These are phyloP conservation scores for Azemiops feae DNA, from an alignment of 2,113 vertebrate species.

Conservation along the genomic window DNA sequence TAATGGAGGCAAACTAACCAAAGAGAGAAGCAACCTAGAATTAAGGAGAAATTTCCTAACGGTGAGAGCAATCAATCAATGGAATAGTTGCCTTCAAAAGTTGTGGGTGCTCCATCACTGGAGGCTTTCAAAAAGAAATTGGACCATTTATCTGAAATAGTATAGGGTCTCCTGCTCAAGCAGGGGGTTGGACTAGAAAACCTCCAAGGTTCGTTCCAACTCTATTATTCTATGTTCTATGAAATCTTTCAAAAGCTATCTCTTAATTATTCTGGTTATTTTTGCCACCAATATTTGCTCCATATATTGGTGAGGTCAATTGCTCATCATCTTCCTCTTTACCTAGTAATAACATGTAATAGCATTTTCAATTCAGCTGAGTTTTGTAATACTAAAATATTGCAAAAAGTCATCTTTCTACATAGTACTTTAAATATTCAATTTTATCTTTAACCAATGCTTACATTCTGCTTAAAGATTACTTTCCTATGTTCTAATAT, in stretches of 20 bases:
- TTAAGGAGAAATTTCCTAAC: no score
- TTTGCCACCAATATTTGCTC: background rate
- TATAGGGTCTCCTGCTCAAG: no score
- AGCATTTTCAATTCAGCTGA: background rate
- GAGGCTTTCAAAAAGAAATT: no score
- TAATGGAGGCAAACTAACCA: no score
- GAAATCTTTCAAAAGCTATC: background rate
- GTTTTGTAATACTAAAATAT: background rate
- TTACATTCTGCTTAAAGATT: background rate
- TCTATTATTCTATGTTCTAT: no score
- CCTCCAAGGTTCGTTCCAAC: no score
- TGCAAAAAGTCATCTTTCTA: background rate
- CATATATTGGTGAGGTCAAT: background rate
- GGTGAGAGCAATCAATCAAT: no score
- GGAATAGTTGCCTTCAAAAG: no score
- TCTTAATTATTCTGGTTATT: background rate
- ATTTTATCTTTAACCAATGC: background rate
- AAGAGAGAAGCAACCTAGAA: no score
- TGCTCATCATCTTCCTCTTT: background rate
- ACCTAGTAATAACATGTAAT: background rate
- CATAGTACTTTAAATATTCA: background rate
- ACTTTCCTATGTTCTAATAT: background rate
- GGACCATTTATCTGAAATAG: no score
- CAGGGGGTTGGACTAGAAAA: no score
- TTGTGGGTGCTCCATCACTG: no score